These are phyloP conservation scores for Lampris megalopsis DNA, from an alignment of 2,113 vertebrate species.

Conservation along the genomic window DNA sequence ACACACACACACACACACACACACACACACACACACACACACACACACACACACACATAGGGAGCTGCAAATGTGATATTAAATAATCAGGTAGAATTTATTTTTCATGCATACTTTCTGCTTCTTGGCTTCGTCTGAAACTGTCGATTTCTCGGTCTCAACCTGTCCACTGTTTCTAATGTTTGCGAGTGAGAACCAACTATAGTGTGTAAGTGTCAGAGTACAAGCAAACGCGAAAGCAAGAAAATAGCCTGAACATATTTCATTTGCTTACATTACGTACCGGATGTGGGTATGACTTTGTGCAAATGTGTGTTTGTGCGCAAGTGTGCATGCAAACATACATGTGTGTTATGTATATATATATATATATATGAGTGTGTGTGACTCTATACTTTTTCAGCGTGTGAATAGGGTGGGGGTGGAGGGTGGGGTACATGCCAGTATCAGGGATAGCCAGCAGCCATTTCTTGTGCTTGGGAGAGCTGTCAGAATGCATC, in stretches of 20 bases:
- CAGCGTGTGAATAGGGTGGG: conserved; percentile 27
- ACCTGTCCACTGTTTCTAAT: conserved; percentile 22
- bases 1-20: conserved; percentile 12
- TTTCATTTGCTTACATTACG: too few relatives aligned
- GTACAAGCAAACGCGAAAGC: background rate
- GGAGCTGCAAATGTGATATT: conserved; percentile 6
- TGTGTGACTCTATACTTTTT: too few relatives aligned
- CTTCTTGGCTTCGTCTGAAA: conserved; percentile 2
- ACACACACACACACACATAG: conserved; percentile 9
- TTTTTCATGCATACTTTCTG: background rate
- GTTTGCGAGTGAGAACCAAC: background rate
- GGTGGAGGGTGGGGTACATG: conserved; percentile 19
- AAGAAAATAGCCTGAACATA: background rate
- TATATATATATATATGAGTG: background rate
- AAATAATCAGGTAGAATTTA: background rate
- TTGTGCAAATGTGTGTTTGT: too few relatives aligned
- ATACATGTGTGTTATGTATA: conserved; percentile 10
- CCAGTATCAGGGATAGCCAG: conserved; percentile 65
- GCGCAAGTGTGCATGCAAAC: background rate
- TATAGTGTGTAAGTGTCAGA: background rate
- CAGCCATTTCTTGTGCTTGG: conserved; percentile 78
- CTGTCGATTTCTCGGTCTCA: conserved; percentile 31
- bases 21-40: conserved; percentile 14
- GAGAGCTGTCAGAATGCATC: conserved; percentile 81
- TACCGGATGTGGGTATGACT: background rate